A percentile compares a stretch with the other conserved stretches of the same genome.
phyloP scores from a whole-genome alignment of 1,140 invertebrate species.

The Hesperophylax magnus region DNA sequence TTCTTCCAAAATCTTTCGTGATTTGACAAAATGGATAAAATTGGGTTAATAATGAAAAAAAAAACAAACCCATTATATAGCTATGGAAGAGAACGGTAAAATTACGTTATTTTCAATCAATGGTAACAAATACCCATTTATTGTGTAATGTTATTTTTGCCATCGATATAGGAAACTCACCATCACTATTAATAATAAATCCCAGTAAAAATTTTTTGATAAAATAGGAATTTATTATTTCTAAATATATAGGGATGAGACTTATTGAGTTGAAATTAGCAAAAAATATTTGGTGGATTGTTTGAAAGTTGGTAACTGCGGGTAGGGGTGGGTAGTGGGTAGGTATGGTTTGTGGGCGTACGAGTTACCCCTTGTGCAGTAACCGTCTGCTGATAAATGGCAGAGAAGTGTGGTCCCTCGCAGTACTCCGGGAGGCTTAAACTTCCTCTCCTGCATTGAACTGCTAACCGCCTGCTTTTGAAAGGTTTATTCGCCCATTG shows the following conservation, averaged over 20 bases:
- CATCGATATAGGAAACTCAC: no score
- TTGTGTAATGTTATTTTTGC: no score
- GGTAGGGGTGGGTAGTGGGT: background rate
- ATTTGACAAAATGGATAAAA: no score
- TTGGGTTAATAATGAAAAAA: no score
- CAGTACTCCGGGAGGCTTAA: background rate
- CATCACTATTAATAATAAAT: no score
- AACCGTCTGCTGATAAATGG: background rate
- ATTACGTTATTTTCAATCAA: no score
- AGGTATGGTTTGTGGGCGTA: background rate
- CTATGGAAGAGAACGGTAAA: no score
- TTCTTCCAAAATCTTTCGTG: no score
- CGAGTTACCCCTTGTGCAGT: background rate
- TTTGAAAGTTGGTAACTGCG: background rate
- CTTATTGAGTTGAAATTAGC: background rate
- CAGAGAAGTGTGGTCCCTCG: background rate
- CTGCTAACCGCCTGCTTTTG: background rate
- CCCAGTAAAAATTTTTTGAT: no score
- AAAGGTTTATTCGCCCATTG: background rate
- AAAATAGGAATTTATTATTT: no score
- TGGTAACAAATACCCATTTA: no score
- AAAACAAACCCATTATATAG: no score
- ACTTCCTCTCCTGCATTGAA: constrained; percentile 9
- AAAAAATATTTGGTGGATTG: background rate
- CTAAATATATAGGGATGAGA: background rate